Evolutionary conservation across 2,888 invertebrate species (phyloP), one percentile per base, ranked within the genome.

Genomic region (Hirtodrosophila duncani): DNA sequence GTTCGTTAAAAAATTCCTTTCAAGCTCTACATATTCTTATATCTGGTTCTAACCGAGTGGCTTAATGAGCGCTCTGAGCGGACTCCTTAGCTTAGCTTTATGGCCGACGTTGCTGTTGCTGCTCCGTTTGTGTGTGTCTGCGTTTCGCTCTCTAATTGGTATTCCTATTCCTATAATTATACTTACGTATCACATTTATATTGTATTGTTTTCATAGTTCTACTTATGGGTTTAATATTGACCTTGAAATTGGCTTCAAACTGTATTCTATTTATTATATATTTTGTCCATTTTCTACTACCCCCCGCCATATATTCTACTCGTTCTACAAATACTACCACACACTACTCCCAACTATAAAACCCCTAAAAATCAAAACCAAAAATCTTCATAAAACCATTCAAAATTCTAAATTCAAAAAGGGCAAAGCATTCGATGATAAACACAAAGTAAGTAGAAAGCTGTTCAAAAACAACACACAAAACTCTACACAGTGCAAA

Each of bases 391-490:
- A 45, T 49, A 34, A 62, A 65, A 45, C 41, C 42, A 50, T 50
- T 50, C 39, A 30, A 58, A 57, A 61, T 53, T 44, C 36, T 34
- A 33, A 57, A 34, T 26, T 38, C 55, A 37, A 63, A 64, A 81
- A 84, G 83, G 83, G 84, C 78, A 84, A 84, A 83, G 83, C 78
- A 63, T 67, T 80, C 63, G 83, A 84, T 59, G 83, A 84, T 55
- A 84, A 84, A 74, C 67, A 78, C 67, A 72, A 75, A 65, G 83
- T 84, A 84, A 84, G 83, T 84, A 68, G 56, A 51, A 72, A 11
- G 56, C 52, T 63, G 58, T 39, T 20, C 13, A 43, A 48, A 34
- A 18, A 36, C 21, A 48, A n/a, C 30, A 27, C 23, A 46, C 34
- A 55, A 48, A 48, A 23, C 33, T 31, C 36, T 26, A 66, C 43